Evolutionary conservation across 2,888 invertebrate genomes (phyloP).

Genomic region (Pheosia tremula): DNA sequence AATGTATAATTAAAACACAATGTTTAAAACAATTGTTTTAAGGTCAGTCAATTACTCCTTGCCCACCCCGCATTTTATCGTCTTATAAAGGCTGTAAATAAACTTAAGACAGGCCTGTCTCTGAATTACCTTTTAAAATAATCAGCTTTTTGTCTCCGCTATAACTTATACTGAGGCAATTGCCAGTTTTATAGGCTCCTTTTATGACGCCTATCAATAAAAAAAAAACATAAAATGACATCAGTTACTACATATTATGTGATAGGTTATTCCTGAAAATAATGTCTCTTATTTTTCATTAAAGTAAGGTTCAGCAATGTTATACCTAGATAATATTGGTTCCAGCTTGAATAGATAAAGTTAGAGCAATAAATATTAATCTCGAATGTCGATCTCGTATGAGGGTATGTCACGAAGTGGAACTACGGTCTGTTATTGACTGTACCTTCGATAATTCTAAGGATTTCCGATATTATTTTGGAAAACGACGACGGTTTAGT

Average conservation of each 20-base stretch:
- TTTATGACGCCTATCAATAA: neutral
- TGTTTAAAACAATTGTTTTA: too few relatives aligned
- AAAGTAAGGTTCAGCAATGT: neutral
- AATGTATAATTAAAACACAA: too few relatives aligned
- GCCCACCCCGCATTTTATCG: too few relatives aligned
- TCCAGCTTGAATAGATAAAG: neutral
- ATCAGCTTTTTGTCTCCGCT: too few relatives aligned
- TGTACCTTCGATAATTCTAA: neutral
- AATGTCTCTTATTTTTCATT: neutral
- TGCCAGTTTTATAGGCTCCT: neutral
- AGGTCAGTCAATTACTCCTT: too few relatives aligned
- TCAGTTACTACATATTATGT: neutral
- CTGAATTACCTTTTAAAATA: too few relatives aligned
- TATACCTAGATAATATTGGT: neutral
- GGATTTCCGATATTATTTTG: neutral
- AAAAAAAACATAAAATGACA: neutral
- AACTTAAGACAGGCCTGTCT: too few relatives aligned
- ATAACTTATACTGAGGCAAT: too few relatives aligned
- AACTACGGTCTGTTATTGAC: neutral
- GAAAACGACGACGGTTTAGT: neutral
- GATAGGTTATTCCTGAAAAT: neutral
- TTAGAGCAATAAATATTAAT: neutral
- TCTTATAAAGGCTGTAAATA: too few relatives aligned
- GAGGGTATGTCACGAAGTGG: neutral
- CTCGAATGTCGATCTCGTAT: neutral